Percentiles rank a stretch among this genome's conserved stretches.
Conservation (phyloP, 1,140 invertebrate genomes). For the Panulirus ornatus region DNA sequence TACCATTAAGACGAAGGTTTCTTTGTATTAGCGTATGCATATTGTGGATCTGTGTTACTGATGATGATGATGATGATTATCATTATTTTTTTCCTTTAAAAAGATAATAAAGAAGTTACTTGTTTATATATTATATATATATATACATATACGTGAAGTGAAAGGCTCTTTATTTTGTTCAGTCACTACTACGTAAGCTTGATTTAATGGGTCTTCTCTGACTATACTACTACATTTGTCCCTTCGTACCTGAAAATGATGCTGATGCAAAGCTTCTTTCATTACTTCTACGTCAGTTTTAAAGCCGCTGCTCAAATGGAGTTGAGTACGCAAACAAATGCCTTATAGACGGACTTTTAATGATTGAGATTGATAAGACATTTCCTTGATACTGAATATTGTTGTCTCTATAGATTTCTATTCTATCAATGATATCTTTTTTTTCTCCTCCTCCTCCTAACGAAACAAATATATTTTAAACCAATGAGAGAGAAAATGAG, state of each 20-base stretch:
- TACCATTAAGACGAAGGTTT: background rate
- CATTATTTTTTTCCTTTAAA: background rate
- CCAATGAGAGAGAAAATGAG: background rate
- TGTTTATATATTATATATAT: too few relatives aligned
- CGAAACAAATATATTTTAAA: background rate
- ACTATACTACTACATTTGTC: background rate
- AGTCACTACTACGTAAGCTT: background rate
- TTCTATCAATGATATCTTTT: background rate
- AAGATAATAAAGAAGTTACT: background rate
- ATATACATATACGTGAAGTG: too few relatives aligned
- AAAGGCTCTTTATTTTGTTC: background rate
- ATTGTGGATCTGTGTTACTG: too few relatives aligned
- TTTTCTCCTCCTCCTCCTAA: background rate
- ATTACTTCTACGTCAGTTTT: background rate
- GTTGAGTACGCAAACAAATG: background rate
- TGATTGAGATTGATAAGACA: background rate
- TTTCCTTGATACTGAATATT: background rate
- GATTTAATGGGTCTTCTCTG: constrained; percentile 2
- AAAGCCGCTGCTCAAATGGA: background rate
- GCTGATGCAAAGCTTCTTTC: background rate
- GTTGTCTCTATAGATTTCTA: too few relatives aligned
- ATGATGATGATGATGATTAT: too few relatives aligned
- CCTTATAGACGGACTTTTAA: background rate
- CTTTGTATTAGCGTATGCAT: too few relatives aligned
- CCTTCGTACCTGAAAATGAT: constrained; percentile 12